Evolutionary conservation across 2,113 vertebrate genomes (phyloP).

Genomic region (Mixornis gularis): DNA sequence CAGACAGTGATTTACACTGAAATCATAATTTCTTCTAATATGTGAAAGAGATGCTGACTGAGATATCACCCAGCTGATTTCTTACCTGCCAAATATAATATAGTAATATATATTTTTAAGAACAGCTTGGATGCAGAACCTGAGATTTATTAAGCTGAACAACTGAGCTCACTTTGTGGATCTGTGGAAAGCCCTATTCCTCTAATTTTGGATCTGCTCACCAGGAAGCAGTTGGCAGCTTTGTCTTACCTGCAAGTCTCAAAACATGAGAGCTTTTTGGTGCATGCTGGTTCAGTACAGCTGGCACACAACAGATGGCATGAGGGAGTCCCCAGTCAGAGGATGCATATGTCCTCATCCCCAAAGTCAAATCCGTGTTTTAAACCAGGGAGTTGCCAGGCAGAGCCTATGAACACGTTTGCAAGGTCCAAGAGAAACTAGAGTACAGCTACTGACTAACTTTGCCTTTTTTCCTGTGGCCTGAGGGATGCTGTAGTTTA

Average conservation of each 20-base stretch:
- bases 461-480: background rate
- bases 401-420: background rate
- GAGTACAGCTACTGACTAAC: background rate
- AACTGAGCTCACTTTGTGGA: background rate
- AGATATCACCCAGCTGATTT: background rate
- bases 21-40: background rate
- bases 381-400: background rate
- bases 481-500: background rate
- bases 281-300: background rate
- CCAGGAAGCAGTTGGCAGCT: background rate
- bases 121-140: background rate
- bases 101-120: background rate
- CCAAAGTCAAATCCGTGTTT: background rate
- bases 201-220: background rate
- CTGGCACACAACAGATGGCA: constrained; percentile 33
- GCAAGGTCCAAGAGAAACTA: background rate
- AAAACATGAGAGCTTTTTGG: background rate
- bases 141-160: background rate
- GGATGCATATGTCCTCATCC: background rate
- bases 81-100: background rate
- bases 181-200: background rate
- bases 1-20: background rate
- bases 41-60: background rate
- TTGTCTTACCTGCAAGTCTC: constrained; percentile 9
- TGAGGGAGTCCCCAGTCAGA: background rate